These are phyloP conservation scores for Tetanocera ferruginea DNA, from an alignment of 2,888 invertebrate genomes.

Conservation along the genomic window DNA sequence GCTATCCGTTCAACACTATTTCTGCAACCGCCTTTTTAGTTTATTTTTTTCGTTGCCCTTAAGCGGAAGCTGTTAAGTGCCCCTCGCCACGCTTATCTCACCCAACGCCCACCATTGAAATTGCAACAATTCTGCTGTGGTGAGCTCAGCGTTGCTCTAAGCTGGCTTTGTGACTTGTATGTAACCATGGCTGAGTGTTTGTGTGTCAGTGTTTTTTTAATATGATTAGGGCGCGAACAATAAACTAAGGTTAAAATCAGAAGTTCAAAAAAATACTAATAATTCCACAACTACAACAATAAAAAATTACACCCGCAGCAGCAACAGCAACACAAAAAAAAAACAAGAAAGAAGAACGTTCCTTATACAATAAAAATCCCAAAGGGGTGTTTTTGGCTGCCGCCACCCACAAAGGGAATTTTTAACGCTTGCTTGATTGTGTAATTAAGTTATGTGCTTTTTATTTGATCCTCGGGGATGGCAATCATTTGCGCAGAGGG, in stretches of 20 bases:
- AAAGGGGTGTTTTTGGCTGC: conserved; percentile 37
- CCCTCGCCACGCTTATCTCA: neutral
- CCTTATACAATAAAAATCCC: conserved; percentile 21
- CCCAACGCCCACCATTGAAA: conserved; percentile 8
- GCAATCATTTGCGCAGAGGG: conserved; percentile 49
- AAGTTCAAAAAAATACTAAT: conserved; percentile 17
- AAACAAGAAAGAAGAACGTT: neutral
- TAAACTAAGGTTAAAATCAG: conserved; percentile 23
- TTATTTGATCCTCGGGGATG: conserved; percentile 51
- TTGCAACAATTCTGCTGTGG: conserved; percentile 38
- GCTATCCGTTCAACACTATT: neutral
- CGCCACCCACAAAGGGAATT: conserved; percentile 45
- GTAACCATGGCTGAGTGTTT: neutral
- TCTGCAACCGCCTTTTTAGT: neutral
- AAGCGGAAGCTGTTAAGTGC: conserved; percentile 16
- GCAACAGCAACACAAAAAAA: conserved; percentile 10
- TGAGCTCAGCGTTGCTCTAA: neutral
- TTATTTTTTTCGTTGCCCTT: neutral
- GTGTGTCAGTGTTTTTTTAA: conserved; percentile 42
- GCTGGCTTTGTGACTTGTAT: neutral
- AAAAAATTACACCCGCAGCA: neutral
- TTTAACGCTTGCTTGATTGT: conserved; percentile 57
- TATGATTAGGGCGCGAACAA: conserved; percentile 40
- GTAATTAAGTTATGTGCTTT: conserved; percentile 55
- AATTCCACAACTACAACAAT: conserved; percentile 2